Conservation (phyloP, 2,113 vertebrate genomes). For the Geothlypis trichas region DNA sequence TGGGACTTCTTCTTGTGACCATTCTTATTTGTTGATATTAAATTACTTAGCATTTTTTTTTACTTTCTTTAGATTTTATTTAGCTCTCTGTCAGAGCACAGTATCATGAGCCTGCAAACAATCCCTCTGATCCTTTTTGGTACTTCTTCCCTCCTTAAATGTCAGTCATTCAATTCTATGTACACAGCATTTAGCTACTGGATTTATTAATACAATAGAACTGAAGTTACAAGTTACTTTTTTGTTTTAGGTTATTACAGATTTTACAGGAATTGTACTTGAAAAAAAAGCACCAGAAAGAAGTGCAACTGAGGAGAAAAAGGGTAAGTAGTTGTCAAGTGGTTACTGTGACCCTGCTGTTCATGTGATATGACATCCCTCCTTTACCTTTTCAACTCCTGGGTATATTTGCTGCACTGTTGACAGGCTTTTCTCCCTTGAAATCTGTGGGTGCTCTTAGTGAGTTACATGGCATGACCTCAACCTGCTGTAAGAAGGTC, state of each 20-base stretch:
- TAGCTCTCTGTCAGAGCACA: background rate
- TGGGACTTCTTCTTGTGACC: background rate
- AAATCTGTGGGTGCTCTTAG: background rate
- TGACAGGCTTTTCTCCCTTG: background rate
- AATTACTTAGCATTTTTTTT: background rate
- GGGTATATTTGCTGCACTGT: background rate
- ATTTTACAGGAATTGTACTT: conserved; percentile 80
- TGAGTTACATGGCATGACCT: background rate
- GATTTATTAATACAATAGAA: background rate
- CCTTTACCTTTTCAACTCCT: background rate
- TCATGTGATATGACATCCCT: background rate
- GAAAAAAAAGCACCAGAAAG: conserved; percentile 66
- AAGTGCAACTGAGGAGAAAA: conserved; percentile 40
- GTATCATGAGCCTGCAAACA: background rate
- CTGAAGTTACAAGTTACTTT: background rate
- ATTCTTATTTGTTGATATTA: background rate
- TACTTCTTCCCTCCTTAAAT: background rate
- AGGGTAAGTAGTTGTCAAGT: conserved; percentile 48
- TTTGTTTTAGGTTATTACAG: conserved; percentile 76
- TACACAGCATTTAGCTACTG: background rate
- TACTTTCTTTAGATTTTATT: background rate
- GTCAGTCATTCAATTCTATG: background rate
- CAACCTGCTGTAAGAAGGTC: background rate
- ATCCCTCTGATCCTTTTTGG: background rate
- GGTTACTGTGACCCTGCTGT: background rate